Evolutionary conservation across 2,797 vertebrate genomes (phyloP), one percentile per base, ranked within the genome.

Genomic region (Lagodon rhomboides): DNA sequence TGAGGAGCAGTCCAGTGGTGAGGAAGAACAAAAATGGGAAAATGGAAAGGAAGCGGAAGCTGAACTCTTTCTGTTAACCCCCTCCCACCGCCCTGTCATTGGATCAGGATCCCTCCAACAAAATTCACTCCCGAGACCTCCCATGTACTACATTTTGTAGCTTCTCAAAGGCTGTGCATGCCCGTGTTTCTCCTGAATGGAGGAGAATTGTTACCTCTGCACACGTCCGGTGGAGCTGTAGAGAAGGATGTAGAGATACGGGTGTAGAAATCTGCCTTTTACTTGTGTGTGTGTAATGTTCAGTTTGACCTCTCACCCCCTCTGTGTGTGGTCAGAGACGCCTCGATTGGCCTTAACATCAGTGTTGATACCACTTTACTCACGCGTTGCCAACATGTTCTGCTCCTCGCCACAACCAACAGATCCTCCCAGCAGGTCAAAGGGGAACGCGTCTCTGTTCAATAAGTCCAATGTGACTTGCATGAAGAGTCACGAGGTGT

Each of bases 231-330:
- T 53, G 6, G 25, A 30, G 30, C 47, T 15, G 3, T 9, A 50
- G 1, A 71, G 5, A 25, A 23, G 47, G 64, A 49, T 50, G 43
- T 30, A 41, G 71, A n/a, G 67, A 69, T 50, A 16, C 50, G 67
- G 60, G 43, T 71, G 75, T 65, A 69, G n/a, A 61, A 61, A 25
- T 79, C 60, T 75, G 63, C 75, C 80, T 79, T 90, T 58, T 60
- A 8, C 50, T 51, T 53, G 15, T 8, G 43, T 49, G 43, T 49
- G 58, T 73, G 15, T 61, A 27, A 44, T 51, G 30, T 79, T 12
- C 12, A 44, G 55, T 84, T 65, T 66, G 3, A 67, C 70, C 47
- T 34, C 6, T 6, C 30, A 34, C 3, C 30, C 30, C 6, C n/a
- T n/a, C n/a, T n/a, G 3, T 34, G 30, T 34, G 30, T 34, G 25